Evolutionary conservation across 2,888 invertebrate species (phyloP), one percentile per base, ranked within the genome.

Genomic region (Aquatica leii): DNA sequence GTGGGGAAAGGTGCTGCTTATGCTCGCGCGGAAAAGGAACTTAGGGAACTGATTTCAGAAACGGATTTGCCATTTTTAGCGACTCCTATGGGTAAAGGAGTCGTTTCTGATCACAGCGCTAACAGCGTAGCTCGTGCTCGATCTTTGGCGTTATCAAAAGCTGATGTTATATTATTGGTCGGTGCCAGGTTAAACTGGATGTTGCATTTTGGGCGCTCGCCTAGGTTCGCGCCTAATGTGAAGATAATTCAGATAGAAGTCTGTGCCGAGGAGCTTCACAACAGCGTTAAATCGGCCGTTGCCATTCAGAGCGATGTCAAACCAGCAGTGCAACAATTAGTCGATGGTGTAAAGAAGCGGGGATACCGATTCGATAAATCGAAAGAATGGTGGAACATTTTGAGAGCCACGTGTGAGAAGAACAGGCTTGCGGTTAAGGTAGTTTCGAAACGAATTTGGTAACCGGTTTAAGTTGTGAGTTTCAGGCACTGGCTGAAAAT

Each of bases 181-280:
- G 98, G 98, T 0, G 98, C 97, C 0, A 84, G 98, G 37, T 85
- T 98, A 14, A 98, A 98, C 83, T 98, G 98, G 98, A 98, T 98
- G 83, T 85, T 98, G 66, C 98, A 98, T 83, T 98, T 98, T 84
- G 98, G 98, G 1, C 88, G 90, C 58, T 83, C 92, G 14, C 98
- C 97, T 0, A 84, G 98, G 40, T 98, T 90, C 81, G 86, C 88
- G 14, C 85, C 87, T 0, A 85, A 92, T 76, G 95, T 95, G 2
- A 94, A 95, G 84, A 83, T 98, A 67, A 93, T 98, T 73, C 97
- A 94, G 90, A 88, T 95, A 46, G 98, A 98, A 77, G 85, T 97
- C 56, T 86, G 85, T 59, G 88, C 95, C 0, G 98, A 98, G 81
- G 98, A 98, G 80, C 84, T 98, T 73, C 91, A 97, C 79, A 97